phyloP scores from a whole-genome alignment of 2,113 vertebrate genomes.

The Nothocercus julius region DNA sequence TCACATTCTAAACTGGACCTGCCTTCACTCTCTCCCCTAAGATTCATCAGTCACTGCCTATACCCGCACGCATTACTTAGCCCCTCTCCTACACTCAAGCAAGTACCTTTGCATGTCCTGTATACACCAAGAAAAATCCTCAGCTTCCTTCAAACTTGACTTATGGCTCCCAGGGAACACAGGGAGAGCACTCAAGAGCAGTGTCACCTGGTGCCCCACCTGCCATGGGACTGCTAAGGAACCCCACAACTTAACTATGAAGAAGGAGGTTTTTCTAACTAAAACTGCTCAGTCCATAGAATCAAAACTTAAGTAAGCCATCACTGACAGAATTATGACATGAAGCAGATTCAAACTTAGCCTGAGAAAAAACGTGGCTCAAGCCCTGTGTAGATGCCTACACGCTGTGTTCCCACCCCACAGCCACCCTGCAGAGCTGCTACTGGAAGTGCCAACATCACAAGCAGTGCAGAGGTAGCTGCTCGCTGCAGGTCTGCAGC shows the following conservation, averaged over 20 bases:
- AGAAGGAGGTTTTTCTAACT: not conserved
- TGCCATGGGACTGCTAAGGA: not conserved
- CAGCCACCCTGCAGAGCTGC: not conserved
- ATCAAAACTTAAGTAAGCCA: not conserved
- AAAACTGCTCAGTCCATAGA: not conserved
- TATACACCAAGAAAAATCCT: not conserved
- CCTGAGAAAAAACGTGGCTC: not conserved
- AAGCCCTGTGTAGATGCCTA: not conserved
- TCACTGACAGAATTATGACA: not conserved
- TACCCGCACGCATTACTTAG: not conserved
- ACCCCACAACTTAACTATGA: not conserved
- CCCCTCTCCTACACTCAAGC: not conserved
- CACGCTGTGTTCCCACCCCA: not conserved
- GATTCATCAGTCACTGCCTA: not conserved
- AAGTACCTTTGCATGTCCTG: not conserved
- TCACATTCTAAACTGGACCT: not conserved
- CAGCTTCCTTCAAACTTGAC: not conserved
- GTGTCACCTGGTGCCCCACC: not conserved
- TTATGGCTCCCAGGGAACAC: not conserved
- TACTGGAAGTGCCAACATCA: not conserved
- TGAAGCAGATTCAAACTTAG: not conserved
- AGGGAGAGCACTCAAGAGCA: not conserved
- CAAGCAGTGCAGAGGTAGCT: no score
- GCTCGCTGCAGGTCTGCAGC: no score
- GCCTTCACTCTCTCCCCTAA: not conserved